Percentiles rank a stretch among this genome's conserved stretches.
Conservation (phyloP, 2,797 vertebrate species). For the Macropus fuliginosus region DNA sequence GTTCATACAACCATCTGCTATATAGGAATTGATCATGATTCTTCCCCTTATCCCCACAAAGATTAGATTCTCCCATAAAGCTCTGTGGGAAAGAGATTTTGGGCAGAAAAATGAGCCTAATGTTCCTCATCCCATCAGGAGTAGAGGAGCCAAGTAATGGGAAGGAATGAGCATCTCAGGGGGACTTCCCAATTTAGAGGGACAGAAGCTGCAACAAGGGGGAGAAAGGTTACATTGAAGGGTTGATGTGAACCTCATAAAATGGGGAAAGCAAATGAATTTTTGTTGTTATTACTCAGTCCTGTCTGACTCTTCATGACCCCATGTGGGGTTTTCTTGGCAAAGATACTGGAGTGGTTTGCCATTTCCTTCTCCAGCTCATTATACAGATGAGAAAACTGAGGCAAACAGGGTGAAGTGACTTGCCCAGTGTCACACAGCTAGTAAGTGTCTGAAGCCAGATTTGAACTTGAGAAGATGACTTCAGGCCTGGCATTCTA, state of each 20-base stretch:
- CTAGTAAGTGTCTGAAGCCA: background rate
- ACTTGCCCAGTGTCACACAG: background rate
- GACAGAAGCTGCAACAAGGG: constrained; percentile 7
- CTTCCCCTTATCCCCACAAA: background rate
- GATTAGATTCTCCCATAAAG: background rate
- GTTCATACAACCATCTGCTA: background rate
- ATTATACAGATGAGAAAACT: constrained; percentile 2
- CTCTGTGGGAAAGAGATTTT: background rate
- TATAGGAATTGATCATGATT: background rate
- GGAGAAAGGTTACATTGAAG: background rate
- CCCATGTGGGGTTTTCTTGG: background rate
- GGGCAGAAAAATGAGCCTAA: background rate
- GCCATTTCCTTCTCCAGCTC: background rate
- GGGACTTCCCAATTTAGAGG: constrained; percentile 16
- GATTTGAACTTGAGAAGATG: background rate
- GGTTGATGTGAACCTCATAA: constrained; percentile 14
- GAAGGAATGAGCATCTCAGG: background rate
- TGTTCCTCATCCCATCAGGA: background rate
- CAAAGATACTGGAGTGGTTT: background rate
- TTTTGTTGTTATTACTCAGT: background rate
- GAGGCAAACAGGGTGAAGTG: background rate
- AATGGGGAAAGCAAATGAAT: background rate
- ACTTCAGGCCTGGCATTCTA: background rate
- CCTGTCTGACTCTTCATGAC: background rate
- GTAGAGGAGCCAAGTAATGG: background rate